Evolutionary conservation across 2,113 vertebrate genomes (phyloP).

Genomic region (Protomyctophum bolini): DNA sequence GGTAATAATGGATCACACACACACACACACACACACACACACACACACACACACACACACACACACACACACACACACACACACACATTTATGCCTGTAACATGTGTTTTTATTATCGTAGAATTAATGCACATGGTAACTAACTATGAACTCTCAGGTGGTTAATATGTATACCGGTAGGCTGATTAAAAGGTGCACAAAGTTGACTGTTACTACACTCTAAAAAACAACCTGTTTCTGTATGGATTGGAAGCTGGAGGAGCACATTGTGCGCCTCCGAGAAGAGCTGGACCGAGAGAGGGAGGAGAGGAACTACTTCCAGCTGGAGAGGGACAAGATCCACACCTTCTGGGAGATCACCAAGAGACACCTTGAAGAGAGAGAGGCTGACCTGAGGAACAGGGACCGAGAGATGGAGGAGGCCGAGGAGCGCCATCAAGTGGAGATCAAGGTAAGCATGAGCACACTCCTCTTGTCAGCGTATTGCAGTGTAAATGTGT

Average conservation of each 20-base stretch:
- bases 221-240: slow-evolving; percentile 12
- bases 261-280: slow-evolving; percentile 80
- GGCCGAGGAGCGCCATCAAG: slow-evolving; percentile 85
- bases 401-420: slow-evolving; percentile 88
- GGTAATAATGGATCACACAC: too few relatives aligned
- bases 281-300: slow-evolving; percentile 90
- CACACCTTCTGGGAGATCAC: slow-evolving; percentile 89
- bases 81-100: too few relatives aligned
- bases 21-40: too few relatives aligned
- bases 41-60: neutral
- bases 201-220: neutral
- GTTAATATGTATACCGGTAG: too few relatives aligned
- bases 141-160: too few relatives aligned
- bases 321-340: slow-evolving; percentile 89
- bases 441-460: slow-evolving; percentile 87
- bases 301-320: slow-evolving; percentile 93
- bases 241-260: slow-evolving; percentile 80
- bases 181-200: neutral
- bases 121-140: too few relatives aligned
- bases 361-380: slow-evolving; percentile 84
- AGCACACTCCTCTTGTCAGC: neutral
- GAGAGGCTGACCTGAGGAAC: slow-evolving; percentile 80
- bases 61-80: too few relatives aligned
- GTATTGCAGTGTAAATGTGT: too few relatives aligned
- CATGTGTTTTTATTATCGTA: too few relatives aligned